Percentiles rank a stretch among this genome's conserved stretches.
phyloP scores from a whole-genome alignment of 2,113 vertebrate species.

The Megaceryle maxima region DNA sequence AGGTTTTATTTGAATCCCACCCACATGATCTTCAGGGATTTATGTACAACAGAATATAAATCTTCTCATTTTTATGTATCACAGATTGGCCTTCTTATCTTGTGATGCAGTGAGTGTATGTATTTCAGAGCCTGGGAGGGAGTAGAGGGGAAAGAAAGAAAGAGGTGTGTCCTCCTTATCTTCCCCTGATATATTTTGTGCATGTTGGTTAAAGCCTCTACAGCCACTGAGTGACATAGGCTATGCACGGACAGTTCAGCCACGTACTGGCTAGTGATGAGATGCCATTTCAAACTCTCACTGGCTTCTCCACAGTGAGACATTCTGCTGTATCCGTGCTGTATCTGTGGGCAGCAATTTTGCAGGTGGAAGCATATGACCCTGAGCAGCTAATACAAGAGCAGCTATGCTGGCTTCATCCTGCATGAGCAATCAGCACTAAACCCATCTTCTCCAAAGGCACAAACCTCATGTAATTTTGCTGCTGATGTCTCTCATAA shows the following conservation, averaged over 20 bases:
- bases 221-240: neutral
- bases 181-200: neutral
- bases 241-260: neutral
- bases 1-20: constrained; percentile 25
- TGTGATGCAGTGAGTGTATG: neutral
- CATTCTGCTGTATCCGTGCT: neutral
- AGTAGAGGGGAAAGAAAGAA: neutral
- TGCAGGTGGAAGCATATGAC: neutral
- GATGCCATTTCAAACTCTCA: neutral
- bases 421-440: neutral
- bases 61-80: neutral
- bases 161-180: neutral
- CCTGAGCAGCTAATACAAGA: neutral
- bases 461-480: neutral
- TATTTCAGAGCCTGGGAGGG: neutral
- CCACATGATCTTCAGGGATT: constrained; percentile 19
- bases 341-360: neutral
- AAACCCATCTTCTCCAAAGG: neutral
- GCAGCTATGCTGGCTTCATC: neutral
- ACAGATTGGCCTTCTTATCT: neutral
- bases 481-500: neutral
- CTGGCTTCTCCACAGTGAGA: neutral
- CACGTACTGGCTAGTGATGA: fast-evolving
- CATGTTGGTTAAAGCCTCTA: neutral
- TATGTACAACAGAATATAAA: constrained; percentile 7